These are phyloP conservation scores for Agapornis canus DNA, from an alignment of 2,797 vertebrate species.

Conservation along the genomic window DNA sequence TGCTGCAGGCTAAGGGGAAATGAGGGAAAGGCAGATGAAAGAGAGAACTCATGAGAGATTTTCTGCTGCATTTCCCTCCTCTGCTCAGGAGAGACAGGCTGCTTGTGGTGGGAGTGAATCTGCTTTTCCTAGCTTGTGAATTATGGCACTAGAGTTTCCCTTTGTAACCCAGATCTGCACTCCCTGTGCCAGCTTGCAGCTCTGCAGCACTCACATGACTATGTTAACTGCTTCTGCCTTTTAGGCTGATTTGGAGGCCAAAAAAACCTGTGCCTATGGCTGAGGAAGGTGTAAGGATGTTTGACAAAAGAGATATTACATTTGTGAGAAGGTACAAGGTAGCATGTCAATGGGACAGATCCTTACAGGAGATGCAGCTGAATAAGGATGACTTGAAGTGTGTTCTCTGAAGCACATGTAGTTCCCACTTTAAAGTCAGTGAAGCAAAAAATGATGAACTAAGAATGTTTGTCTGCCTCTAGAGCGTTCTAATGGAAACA, in stretches of 20 bases:
- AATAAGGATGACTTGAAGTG: neutral
- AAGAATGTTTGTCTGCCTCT: neutral
- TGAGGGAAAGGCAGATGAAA: neutral
- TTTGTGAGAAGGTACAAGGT: neutral
- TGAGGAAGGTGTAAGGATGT: neutral
- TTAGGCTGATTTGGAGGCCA: neutral
- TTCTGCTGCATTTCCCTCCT: neutral
- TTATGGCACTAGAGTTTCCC: neutral
- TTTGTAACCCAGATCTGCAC: fast-evolving
- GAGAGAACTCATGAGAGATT: fast-evolving
- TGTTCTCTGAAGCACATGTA: neutral
- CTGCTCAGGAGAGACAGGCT: neutral
- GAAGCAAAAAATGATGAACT: neutral
- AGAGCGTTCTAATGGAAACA: neutral
- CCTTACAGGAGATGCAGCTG: neutral
- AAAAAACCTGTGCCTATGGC: neutral
- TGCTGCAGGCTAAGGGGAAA: neutral
- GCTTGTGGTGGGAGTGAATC: neutral
- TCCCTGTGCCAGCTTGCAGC: neutral
- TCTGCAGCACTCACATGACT: neutral
- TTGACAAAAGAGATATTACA: fast-evolving
- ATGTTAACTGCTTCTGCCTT: neutral
- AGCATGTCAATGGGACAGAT: neutral
- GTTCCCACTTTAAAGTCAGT: neutral
- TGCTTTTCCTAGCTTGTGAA: fast-evolving